phyloP scores from a whole-genome alignment of 2,113 vertebrate genomes.

The Ptyas mucosa region DNA sequence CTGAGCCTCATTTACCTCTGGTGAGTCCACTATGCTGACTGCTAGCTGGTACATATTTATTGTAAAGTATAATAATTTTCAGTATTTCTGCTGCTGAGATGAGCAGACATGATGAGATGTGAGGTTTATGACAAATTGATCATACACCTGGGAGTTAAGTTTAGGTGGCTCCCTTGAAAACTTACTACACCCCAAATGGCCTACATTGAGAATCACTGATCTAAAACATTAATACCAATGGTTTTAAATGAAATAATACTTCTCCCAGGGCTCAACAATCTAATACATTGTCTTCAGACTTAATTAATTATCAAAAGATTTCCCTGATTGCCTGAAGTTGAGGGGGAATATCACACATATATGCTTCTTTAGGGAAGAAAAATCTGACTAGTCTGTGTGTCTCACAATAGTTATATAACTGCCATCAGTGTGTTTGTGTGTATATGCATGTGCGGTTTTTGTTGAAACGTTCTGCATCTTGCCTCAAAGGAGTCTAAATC shows the following conservation, averaged over 20 bases:
- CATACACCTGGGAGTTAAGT: background rate
- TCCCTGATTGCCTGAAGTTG: background rate
- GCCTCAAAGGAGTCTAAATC: constrained; percentile 26
- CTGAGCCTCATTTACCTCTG: background rate
- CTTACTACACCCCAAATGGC: background rate
- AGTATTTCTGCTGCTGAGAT: background rate
- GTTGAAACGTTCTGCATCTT: constrained; percentile 21
- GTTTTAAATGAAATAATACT: background rate
- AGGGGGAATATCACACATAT: background rate
- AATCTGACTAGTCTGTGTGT: background rate
- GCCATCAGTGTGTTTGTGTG: background rate
- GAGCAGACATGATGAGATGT: background rate
- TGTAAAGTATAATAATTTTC: background rate
- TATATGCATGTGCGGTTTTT: background rate
- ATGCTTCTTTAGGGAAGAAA: background rate
- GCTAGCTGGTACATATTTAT: background rate
- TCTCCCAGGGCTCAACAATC: background rate
- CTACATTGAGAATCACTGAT: background rate
- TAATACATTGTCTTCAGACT: background rate
- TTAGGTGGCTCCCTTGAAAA: background rate
- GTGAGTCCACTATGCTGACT: background rate
- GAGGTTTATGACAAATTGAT: background rate
- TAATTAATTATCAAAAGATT: background rate
- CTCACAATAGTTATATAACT: background rate
- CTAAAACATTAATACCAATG: background rate